These are phyloP conservation scores for Scaptomyza graminum DNA, from an alignment of 1,140 invertebrate species.

Conservation along the genomic window DNA sequence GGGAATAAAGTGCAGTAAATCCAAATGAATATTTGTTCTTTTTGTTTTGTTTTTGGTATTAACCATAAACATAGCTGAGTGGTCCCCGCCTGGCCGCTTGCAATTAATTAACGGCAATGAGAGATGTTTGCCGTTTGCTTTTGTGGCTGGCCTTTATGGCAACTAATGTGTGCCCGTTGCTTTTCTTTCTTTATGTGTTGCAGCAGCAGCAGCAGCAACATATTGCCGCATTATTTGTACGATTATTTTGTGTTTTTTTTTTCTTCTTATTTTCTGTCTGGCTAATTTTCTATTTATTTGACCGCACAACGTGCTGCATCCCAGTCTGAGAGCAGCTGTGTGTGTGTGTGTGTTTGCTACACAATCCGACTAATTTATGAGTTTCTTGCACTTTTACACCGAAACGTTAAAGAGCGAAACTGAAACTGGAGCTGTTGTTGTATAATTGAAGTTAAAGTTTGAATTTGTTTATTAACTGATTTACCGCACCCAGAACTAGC, in stretches of 20 bases:
- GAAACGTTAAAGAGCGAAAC: constrained; percentile 11
- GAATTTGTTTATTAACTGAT: constrained; percentile 50
- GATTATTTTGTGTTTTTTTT: constrained; percentile 25
- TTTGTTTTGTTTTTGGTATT: constrained; percentile 17
- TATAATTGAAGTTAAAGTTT: constrained; percentile 55
- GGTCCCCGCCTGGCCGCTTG: constrained; percentile 62
- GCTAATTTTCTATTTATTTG: constrained; percentile 82
- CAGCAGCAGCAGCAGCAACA: constrained; percentile 38
- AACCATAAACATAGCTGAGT: constrained; percentile 28
- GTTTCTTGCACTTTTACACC: constrained; percentile 70
- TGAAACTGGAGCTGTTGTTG: constrained; percentile 1
- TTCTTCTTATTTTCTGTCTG: constrained; percentile 67
- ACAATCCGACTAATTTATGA: constrained; percentile 69
- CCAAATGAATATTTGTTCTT: constrained; percentile 18
- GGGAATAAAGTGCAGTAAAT: constrained; percentile 32
- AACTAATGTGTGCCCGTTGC: constrained; percentile 56
- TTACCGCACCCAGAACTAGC: constrained; percentile 72
- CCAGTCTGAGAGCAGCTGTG: constrained; percentile 12
- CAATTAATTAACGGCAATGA: constrained; percentile 79
- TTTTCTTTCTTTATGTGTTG: constrained; percentile 57
- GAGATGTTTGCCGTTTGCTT: constrained; percentile 56
- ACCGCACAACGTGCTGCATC: constrained; percentile 56
- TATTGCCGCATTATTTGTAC: constrained; percentile 61
- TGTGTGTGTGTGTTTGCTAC: constrained; percentile 12
- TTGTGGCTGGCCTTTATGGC: constrained; percentile 53